A percentile compares a stretch with the other conserved stretches of the same genome.
These are phyloP conservation scores for Silurus glanis DNA, from an alignment of 2,113 vertebrate species.

Conservation along the genomic window DNA sequence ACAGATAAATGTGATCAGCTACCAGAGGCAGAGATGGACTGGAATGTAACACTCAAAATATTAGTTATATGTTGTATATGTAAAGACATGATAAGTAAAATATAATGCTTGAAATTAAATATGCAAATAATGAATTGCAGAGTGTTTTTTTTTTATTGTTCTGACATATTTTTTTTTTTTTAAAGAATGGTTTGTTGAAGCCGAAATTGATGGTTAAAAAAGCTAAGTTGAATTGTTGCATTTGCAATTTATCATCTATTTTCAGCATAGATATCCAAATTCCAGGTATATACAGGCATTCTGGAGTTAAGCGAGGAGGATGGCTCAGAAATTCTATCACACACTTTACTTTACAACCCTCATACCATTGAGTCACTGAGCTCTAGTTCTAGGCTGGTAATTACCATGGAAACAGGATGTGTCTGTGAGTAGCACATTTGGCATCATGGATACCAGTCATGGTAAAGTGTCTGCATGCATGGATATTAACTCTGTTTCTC, in stretches of 20 bases:
- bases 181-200: neutral
- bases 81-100: neutral
- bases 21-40: neutral
- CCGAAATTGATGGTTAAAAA: no score
- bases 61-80: neutral
- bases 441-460: neutral
- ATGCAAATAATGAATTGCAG: neutral
- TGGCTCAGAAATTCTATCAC: neutral
- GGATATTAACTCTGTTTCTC: neutral
- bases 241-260: neutral
- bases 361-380: neutral
- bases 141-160: neutral
- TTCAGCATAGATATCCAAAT: neutral
- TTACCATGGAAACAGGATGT: constrained; percentile 15
- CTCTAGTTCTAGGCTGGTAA: neutral
- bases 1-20: neutral
- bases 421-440: neutral
- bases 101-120: neutral
- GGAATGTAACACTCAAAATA: neutral
- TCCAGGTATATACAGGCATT: neutral
- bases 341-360: neutral
- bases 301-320: neutral
- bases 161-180: neutral
- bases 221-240: neutral
- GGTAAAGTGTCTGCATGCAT: neutral